A percentile compares a stretch with the other conserved stretches of the same genome.
Conservation (phyloP, 2,797 vertebrate genomes). For the Cichlasoma orientale region DNA sequence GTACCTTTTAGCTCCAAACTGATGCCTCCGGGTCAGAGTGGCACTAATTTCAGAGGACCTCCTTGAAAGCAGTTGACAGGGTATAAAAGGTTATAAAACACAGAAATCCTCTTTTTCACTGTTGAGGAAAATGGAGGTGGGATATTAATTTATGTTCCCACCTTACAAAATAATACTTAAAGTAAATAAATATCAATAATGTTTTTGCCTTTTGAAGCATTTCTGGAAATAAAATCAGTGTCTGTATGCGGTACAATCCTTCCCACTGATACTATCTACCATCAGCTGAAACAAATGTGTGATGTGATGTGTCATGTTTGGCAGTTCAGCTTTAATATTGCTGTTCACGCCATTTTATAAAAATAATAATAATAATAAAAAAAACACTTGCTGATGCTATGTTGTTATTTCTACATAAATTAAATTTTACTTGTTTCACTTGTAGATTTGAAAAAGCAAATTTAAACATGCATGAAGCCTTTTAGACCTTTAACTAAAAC, state of each 20-base stretch:
- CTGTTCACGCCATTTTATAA: background rate
- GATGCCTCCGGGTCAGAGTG: background rate
- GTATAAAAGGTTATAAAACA: background rate
- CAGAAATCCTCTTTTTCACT: background rate
- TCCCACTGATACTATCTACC: background rate
- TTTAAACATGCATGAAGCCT: no score
- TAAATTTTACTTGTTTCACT: background rate
- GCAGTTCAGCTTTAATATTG: background rate
- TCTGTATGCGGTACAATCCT: background rate
- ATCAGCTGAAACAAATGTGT: background rate
- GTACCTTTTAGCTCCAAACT: background rate
- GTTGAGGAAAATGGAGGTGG: background rate
- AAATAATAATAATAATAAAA: background rate
- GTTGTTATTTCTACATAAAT: background rate
- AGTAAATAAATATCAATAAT: background rate
- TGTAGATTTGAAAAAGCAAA: no score
- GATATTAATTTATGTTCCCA: background rate
- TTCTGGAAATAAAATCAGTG: background rate
- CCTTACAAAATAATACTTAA: background rate
- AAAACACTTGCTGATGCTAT: background rate
- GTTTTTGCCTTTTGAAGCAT: no score
- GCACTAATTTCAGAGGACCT: background rate
- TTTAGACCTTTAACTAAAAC: no score
- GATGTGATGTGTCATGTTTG: background rate
- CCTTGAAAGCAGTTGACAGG: background rate